Base-by-base conservation (phyloP, 2,888 invertebrate genomes). In the Drosophila recens region DNA sequence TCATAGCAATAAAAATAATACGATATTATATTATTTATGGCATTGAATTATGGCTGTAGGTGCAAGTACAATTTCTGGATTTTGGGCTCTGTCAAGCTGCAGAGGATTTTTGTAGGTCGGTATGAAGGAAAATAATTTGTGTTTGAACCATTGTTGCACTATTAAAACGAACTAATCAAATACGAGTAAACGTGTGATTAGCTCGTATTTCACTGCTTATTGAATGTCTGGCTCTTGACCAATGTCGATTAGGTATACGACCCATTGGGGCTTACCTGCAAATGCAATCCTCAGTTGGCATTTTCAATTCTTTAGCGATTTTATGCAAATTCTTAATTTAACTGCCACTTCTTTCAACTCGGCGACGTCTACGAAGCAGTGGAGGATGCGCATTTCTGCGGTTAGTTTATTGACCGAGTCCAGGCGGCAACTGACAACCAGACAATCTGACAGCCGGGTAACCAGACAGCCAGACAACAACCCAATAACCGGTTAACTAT, bases 351-450 rank as follows among this genome's bases (percentile, higher is more conserved):
- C 20, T 33, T 42, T 17, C 15, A 38, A 38, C 20, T 38, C 27
- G 9, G 53, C 20, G 27, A n/a, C 36, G 57, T 74, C 42, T 48
- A 40, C 27, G 11, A 23, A 6, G 27, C 42, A 36, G 36, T 23
- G 40, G 27, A 57, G 66, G 62, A 65, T 70, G 53, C 57, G 54
- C 76, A 82, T 79, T 69, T 74, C 59, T 71, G 64, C 69, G 72
- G 68, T 82, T 81, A 77, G 81, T 85, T 83, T 83, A 81, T 85
- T 77, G 82, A 68, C 82, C 81, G 63, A 84, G 67, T 79, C 80
- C 70, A 49, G 57, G 27, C 66, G 40, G 49, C 58, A 46, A 43
- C 61, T 57, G 72, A 61, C 67, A 81, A 48, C 52, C 5, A 23
- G 23, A 46, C 33, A 27, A 46, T 34, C 30, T 4, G 23, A 38